phyloP scores from a whole-genome alignment of 2,797 vertebrate genomes.

The Apogon hyalosoma region DNA sequence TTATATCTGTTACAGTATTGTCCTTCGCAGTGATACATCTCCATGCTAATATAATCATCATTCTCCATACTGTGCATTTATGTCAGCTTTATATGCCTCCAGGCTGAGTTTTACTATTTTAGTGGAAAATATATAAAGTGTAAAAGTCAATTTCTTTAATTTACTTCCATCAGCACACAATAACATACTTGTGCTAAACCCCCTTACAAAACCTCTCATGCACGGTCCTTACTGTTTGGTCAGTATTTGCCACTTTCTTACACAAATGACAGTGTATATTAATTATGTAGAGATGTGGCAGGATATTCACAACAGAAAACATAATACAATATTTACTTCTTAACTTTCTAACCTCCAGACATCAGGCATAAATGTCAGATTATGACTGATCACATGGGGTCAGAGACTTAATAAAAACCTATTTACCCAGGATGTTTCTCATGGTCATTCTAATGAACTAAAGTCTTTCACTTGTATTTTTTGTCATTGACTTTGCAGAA shows the following conservation, averaged over 20 bases:
- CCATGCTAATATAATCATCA: constrained; percentile 51
- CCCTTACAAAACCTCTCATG: constrained; percentile 1
- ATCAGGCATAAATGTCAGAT: too few species aligned
- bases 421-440: too few species aligned
- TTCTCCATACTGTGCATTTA: constrained; percentile 47
- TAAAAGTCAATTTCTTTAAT: constrained; percentile 63
- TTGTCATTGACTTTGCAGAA: too few species aligned
- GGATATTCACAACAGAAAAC: neutral
- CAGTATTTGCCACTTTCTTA: constrained; percentile 5
- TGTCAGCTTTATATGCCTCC: constrained; percentile 49
- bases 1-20: constrained; percentile 44
- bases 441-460: too few species aligned
- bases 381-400: too few species aligned
- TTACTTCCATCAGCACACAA: constrained; percentile 58
- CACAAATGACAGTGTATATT: neutral
- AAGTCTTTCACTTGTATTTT: too few species aligned
- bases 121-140: constrained; percentile 49
- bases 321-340: too few species aligned
- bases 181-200: constrained; percentile 19
- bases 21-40: constrained; percentile 53
- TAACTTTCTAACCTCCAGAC: too few species aligned
- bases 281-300: neutral
- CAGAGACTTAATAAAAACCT: too few species aligned
- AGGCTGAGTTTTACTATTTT: constrained; percentile 46
- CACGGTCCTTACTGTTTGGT: constrained; percentile 10